Evolutionary conservation across 2,797 vertebrate species (phyloP).

Genomic region (Lycodopsis pacificus): DNA sequence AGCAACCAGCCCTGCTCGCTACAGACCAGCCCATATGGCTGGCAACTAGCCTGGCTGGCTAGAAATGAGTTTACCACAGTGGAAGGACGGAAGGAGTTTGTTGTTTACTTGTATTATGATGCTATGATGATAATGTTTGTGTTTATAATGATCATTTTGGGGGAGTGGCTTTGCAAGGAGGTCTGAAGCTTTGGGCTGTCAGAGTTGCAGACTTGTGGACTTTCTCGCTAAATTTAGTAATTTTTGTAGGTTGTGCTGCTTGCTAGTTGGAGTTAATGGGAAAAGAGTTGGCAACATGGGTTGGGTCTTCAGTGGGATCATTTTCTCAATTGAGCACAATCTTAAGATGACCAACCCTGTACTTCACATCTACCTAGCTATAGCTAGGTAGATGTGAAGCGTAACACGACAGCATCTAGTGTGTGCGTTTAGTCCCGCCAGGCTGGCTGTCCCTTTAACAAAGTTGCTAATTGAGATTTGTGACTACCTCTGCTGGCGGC

Average conservation of each 20-base stretch:
- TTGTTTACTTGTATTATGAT: neutral
- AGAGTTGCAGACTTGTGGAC: too few relatives aligned
- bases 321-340: neutral
- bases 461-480: neutral
- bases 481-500: neutral
- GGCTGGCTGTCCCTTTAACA: neutral
- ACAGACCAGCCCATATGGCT: conserved; percentile 18
- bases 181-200: neutral
- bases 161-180: neutral
- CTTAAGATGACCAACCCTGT: too few relatives aligned
- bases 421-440: neutral
- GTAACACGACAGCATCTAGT: neutral
- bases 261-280: neutral
- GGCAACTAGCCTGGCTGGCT: conserved; percentile 2
- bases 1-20: conserved; percentile 13
- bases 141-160: neutral
- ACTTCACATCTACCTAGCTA: neutral
- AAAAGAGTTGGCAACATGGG: neutral
- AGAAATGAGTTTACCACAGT: neutral
- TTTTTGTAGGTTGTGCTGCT: neutral
- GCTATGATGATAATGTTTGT: too few relatives aligned
- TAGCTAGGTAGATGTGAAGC: neutral
- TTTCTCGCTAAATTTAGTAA: neutral
- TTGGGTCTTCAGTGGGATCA: neutral
- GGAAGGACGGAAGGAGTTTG: neutral